Percentiles rank a stretch among this genome's conserved stretches.
phyloP scores from a whole-genome alignment of 2,113 vertebrate genomes.

The Argyrosomus japonicus region DNA sequence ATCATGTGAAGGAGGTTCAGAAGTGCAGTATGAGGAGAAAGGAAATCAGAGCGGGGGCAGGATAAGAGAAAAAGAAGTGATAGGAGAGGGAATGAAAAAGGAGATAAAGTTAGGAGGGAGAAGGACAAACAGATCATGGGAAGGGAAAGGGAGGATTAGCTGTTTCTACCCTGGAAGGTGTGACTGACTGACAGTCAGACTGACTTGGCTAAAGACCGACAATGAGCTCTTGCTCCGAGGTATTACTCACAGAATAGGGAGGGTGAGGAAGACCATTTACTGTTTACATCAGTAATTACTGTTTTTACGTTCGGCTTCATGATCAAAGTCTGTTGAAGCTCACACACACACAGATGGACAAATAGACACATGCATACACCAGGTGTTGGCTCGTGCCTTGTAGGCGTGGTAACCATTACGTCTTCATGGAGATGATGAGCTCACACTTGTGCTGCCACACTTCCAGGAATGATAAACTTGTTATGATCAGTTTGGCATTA shows the following conservation, averaged over 20 bases:
- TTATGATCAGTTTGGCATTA: constrained; percentile 50
- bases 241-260: constrained; percentile 64
- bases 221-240: constrained; percentile 59
- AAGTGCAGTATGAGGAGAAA: constrained; percentile 56
- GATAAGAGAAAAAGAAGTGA: constrained; percentile 34
- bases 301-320: constrained; percentile 77
- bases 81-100: constrained; percentile 23
- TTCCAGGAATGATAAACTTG: constrained; percentile 80
- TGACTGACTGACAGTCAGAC: constrained; percentile 63
- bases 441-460: constrained; percentile 59
- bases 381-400: constrained; percentile 72
- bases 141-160: constrained; percentile 29
- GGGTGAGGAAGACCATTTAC: constrained; percentile 64
- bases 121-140: constrained; percentile 40
- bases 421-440: constrained; percentile 56
- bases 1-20: constrained; percentile 66
- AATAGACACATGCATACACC: constrained; percentile 64
- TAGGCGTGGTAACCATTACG: constrained; percentile 61
- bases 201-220: constrained; percentile 59
- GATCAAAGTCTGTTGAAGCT: constrained; percentile 84
- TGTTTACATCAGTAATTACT: constrained; percentile 81
- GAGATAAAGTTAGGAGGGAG: constrained; percentile 18
- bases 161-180: constrained; percentile 63
- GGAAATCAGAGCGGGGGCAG: constrained; percentile 54
- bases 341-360: constrained; percentile 49